Conservation (phyloP, 2,113 vertebrate genomes). For the Alethe castanea region DNA sequence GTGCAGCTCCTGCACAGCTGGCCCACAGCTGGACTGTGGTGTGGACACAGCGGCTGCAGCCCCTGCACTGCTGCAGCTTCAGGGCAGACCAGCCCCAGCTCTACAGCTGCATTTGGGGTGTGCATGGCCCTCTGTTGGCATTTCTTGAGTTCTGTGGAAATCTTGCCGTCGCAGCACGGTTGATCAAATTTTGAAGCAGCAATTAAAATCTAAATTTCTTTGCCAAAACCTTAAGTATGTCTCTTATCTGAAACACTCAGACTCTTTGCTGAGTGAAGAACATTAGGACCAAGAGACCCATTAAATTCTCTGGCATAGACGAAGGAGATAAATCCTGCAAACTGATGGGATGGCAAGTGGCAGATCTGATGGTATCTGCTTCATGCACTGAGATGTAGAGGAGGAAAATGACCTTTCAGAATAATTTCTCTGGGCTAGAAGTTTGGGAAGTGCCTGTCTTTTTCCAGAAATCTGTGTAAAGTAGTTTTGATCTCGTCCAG, state of each 20-base stretch:
- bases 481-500: background rate
- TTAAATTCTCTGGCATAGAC: slow-evolving; percentile 27
- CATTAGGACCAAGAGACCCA: slow-evolving; percentile 43
- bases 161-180: background rate
- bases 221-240: slow-evolving; percentile 30
- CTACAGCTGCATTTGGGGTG: accelerated
- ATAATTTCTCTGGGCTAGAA: background rate
- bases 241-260: slow-evolving; percentile 32
- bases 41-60: background rate
- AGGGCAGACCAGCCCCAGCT: background rate
- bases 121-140: accelerated
- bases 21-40: background rate
- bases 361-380: slow-evolving; percentile 7
- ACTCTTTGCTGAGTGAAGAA: slow-evolving; percentile 48
- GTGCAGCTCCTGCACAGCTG: background rate
- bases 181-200: slow-evolving; percentile 13
- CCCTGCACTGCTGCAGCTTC: accelerated
- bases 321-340: slow-evolving; percentile 11
- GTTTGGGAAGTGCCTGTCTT: background rate
- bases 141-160: background rate
- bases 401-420: background rate
- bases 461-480: background rate
- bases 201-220: slow-evolving; percentile 34
- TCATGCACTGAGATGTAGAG: background rate
- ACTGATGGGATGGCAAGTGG: background rate